Percentiles rank a stretch among this genome's conserved stretches.
These are phyloP conservation scores for Yasuhikotakia modesta DNA, from an alignment of 2,797 vertebrate genomes.

Conservation along the genomic window DNA sequence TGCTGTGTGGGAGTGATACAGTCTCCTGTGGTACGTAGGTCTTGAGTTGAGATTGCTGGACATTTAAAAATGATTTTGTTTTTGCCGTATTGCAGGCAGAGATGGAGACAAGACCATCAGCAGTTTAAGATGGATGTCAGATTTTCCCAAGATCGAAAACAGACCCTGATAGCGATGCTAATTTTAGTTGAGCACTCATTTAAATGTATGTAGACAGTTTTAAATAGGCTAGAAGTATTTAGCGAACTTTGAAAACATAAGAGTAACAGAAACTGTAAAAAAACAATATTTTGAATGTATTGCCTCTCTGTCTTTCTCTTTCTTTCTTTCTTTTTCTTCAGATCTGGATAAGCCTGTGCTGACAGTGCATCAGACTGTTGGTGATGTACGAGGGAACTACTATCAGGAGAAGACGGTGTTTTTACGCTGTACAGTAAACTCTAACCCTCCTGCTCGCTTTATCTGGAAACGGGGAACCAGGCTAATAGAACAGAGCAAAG, in stretches of 20 bases:
- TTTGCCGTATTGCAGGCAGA: no score
- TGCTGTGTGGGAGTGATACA: background rate
- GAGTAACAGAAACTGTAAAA: no score
- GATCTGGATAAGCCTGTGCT: conserved; percentile 91
- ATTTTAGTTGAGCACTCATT: no score
- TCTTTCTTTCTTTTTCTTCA: conserved; percentile 62
- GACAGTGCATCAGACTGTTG: conserved; percentile 96
- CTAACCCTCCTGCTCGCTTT: conserved; percentile 95
- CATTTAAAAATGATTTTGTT: no score
- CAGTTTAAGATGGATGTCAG: no score
- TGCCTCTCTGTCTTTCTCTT: conserved; percentile 1
- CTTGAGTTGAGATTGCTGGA: no score
- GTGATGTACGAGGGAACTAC: conserved; percentile 93
- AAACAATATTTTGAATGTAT: background rate
- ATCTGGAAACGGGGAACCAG: conserved; percentile 92
- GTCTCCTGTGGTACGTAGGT: background rate
- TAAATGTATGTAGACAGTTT: no score
- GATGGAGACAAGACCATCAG: no score
- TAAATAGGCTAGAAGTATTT: no score
- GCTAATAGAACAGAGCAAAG: conserved; percentile 91
- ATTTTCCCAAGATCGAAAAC: no score
- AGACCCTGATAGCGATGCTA: no score
- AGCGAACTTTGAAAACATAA: no score
- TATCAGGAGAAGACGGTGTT: conserved; percentile 99
- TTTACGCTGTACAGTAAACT: conserved; percentile 95